Percentiles rank a stretch among this genome's conserved stretches.
phyloP scores from a whole-genome alignment of 2,888 invertebrate species.

The Rhingia rostrata region DNA sequence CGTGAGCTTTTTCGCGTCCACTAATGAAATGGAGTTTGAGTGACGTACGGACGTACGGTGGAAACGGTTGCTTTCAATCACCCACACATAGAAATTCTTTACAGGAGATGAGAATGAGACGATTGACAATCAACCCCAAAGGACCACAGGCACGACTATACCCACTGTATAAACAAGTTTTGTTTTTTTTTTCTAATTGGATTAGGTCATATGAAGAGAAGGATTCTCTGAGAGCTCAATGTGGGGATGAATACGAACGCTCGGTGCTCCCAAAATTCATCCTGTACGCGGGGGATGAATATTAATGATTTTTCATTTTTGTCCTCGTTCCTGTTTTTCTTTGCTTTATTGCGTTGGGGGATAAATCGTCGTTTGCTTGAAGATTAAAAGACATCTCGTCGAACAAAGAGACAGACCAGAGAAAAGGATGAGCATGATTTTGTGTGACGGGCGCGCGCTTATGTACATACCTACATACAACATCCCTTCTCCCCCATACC shows the following conservation, averaged over 20 bases:
- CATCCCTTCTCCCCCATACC: background rate
- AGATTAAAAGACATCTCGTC: slow-evolving; percentile 52
- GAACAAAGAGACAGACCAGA: slow-evolving; percentile 48
- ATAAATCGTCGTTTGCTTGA: slow-evolving; percentile 39
- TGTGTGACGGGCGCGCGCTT: slow-evolving; percentile 70
- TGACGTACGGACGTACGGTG: slow-evolving; percentile 24
- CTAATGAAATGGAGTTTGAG: slow-evolving; percentile 68
- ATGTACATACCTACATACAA: slow-evolving; percentile 33
- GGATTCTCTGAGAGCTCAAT: slow-evolving; percentile 49
- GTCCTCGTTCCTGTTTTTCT: slow-evolving; percentile 47
- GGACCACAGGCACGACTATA: slow-evolving; percentile 13
- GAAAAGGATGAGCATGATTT: slow-evolving; percentile 71
- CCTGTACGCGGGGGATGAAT: slow-evolving; percentile 77
- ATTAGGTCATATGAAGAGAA: slow-evolving; percentile 74
- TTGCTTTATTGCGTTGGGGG: slow-evolving; percentile 42
- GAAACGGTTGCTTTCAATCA: slow-evolving; percentile 39
- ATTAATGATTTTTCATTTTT: slow-evolving; percentile 79
- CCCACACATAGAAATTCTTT: slow-evolving; percentile 3
- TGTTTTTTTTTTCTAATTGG: slow-evolving; percentile 69
- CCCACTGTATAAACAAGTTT: slow-evolving; percentile 64
- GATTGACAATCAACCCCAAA: slow-evolving; percentile 64
- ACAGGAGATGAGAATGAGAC: slow-evolving; percentile 28
- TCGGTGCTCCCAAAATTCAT: slow-evolving; percentile 26
- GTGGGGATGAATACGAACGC: slow-evolving; percentile 2
- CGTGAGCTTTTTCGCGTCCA: slow-evolving; percentile 72